Evolutionary conservation across 1,140 invertebrate genomes (phyloP), one percentile per base, ranked within the genome.

Genomic region (Stenopsyche tienmushanensis): DNA sequence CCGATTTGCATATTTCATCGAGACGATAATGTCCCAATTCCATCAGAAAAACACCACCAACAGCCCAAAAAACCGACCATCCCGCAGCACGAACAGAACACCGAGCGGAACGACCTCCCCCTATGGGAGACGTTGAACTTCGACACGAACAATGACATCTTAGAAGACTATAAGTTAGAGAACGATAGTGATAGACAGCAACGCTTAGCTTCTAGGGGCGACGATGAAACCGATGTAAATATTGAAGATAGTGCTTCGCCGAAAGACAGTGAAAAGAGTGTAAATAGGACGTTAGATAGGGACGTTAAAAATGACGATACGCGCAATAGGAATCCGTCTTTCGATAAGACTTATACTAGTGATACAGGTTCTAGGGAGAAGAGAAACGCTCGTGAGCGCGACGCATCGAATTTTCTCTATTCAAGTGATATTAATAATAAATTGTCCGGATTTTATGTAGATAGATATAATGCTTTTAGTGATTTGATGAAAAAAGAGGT

Each of bases 91-190:
- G 17, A 8, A 15, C 8, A 18, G 18, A 21, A 34, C 1, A 9
- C 59, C 9, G 59, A 63, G 39, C 62, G 44, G 20, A 66, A 66
- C 45, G 64, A 69, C 2, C 39, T 66, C 23, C 53, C 64, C 7
- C 41, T 66, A 17, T 69, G 67, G 67, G 64, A 69, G 29, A 65
- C 44, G 34, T 34, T 65, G 21, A 69, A 58, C 39, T 45, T 60
- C 54, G 64, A 66, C 26, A 63, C 64, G 17, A 59, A 66, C 54
- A 69, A 69, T 57, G 63, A 69, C 39, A 66, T 66, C 20, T 65
- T 66, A 66, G 64, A 69, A 29, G 60, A 66, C 41, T 69, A 57
- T 66, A 69, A 64, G 49, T 42, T 69, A 66, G 67, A 66, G 53
- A 65, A 69, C 34, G 52, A 62, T 65, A 69, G 63, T 49, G 55